Evolutionary conservation across 2,113 vertebrate species (phyloP).

Genomic region (Pterocles gutturalis): DNA sequence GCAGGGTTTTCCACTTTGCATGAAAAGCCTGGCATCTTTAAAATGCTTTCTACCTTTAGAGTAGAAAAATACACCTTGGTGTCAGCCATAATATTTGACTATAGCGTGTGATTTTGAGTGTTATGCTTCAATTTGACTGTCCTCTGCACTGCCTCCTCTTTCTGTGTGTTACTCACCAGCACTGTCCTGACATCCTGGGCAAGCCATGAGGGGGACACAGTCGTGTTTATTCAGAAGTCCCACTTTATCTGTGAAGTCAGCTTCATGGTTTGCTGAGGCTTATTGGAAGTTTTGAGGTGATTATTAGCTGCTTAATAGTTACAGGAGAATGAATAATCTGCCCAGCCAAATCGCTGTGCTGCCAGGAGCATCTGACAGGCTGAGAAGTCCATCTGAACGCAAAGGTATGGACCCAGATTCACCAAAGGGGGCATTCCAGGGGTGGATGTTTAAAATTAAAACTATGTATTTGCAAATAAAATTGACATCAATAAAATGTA

Average conservation of each 20-base stretch:
- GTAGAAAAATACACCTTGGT: background rate
- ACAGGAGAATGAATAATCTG: background rate
- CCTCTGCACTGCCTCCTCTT: background rate
- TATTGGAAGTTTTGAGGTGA: background rate
- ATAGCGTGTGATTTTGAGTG: background rate
- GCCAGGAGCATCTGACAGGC: background rate
- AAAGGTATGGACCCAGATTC: background rate
- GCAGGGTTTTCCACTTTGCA: background rate
- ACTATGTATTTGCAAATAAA: background rate
- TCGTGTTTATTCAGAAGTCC: background rate
- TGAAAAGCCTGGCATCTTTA: background rate
- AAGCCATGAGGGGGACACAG: background rate
- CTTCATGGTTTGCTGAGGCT: background rate
- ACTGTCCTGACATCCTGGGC: background rate
- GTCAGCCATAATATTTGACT: background rate
- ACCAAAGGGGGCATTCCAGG: background rate
- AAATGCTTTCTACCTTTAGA: background rate
- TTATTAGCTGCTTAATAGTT: background rate
- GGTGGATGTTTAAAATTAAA: background rate
- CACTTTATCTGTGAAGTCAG: background rate
- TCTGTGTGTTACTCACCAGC: background rate
- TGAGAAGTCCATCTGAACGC: background rate
- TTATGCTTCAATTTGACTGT: background rate
- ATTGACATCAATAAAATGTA: background rate
- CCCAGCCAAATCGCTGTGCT: background rate